Evolutionary conservation across 2,888 invertebrate genomes (phyloP).

Genomic region (Lasioglossum morio): DNA sequence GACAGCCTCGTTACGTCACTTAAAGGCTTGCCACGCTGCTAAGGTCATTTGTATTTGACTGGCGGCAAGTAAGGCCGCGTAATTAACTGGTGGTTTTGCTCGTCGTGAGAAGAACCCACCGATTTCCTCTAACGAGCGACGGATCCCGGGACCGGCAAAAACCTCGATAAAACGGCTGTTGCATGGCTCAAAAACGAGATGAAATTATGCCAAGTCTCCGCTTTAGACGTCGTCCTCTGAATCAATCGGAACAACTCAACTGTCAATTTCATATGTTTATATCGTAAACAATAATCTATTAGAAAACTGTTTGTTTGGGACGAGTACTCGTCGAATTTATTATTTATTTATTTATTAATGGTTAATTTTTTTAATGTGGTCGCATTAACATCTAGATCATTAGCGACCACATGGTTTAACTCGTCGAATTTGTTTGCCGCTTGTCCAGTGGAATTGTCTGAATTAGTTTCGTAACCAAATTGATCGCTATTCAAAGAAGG

Average conservation of each 20-base stretch:
- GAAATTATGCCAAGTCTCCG: conserved; percentile 12
- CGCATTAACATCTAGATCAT: too few species aligned
- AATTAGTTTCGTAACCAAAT: too few species aligned
- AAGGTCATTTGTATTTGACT: conserved; percentile 48
- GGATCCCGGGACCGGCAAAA: neutral
- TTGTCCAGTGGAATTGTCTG: too few species aligned
- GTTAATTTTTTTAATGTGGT: too few species aligned
- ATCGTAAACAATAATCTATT: neutral
- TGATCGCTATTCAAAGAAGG: too few species aligned
- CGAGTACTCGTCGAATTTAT: too few species aligned
- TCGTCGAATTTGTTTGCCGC: too few species aligned
- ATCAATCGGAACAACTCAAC: neutral
- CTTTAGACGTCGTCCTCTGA: neutral
- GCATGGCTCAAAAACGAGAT: conserved; percentile 1
- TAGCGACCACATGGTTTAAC: too few species aligned
- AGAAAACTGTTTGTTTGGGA: too few species aligned
- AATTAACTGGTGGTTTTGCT: conserved; percentile 63
- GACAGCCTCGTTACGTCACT: conserved; percentile 41
- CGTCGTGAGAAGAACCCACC: conserved; percentile 3
- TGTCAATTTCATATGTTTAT: neutral
- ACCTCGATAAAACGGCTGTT: neutral
- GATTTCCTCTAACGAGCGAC: conserved; percentile 17
- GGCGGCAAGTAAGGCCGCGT: conserved; percentile 43
- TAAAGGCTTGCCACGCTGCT: conserved; percentile 34
- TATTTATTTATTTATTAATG: too few species aligned